phyloP scores from a whole-genome alignment of 2,888 invertebrate species.

The Cylindroiulus punctatus region DNA sequence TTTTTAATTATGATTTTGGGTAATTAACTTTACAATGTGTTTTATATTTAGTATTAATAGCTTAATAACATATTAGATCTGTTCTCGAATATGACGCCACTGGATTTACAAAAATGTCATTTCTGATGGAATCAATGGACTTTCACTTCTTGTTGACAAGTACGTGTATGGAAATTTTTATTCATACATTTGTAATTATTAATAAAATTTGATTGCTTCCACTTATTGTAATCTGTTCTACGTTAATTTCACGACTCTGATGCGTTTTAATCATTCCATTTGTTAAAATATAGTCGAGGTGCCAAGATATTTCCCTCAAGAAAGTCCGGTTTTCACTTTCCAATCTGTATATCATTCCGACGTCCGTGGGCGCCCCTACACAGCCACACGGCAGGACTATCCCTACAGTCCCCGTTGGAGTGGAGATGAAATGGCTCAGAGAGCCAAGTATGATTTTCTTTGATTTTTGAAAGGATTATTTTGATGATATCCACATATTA shows the following conservation, averaged over 20 bases:
- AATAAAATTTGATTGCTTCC: too few relatives aligned
- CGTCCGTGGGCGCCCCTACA: slow-evolving; percentile 66
- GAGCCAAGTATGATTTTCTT: slow-evolving; percentile 51
- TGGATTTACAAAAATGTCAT: slow-evolving; percentile 68
- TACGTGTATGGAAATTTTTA: slow-evolving; percentile 59
- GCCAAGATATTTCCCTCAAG: slow-evolving; percentile 65
- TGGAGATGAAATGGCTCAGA: slow-evolving; percentile 66
- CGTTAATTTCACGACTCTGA: background rate
- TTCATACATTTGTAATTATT: too few relatives aligned
- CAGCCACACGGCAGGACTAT: slow-evolving; percentile 62
- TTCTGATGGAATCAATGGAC: slow-evolving; percentile 73
- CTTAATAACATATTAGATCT: slow-evolving; percentile 61
- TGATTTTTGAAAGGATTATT: too few relatives aligned
- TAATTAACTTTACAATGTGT: background rate
- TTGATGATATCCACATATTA: too few relatives aligned
- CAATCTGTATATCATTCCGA: slow-evolving; percentile 67
- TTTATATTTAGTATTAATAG: background rate
- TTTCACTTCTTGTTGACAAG: slow-evolving; percentile 73
- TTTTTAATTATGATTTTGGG: background rate
- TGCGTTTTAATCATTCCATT: slow-evolving; percentile 53
- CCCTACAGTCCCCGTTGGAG: slow-evolving; percentile 67
- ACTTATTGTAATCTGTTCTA: too few relatives aligned
- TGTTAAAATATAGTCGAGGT: slow-evolving; percentile 66
- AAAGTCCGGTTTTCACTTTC: slow-evolving; percentile 65
- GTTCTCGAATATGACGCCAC: slow-evolving; percentile 70